Conservation (phyloP, 2,113 vertebrate genomes). For the Hypomesus transpacificus region DNA sequence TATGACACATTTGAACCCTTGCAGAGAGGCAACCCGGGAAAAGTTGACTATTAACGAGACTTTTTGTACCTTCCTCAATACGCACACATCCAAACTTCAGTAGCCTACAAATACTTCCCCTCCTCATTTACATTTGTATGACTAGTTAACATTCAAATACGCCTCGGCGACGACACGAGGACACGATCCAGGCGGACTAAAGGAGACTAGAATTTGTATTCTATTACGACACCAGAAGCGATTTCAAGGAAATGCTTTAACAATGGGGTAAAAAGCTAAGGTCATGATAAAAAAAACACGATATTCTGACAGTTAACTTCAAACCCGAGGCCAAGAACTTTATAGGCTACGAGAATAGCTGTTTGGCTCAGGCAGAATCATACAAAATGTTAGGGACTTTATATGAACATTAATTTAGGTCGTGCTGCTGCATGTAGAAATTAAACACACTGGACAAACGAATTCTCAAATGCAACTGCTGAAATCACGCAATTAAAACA, state of each 20-base stretch:
- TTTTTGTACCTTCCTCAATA: slow-evolving; percentile 71
- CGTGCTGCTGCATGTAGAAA: no score
- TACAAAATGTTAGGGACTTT: no score
- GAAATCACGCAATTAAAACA: neutral
- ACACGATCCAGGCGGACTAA: slow-evolving; percentile 67
- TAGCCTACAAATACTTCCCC: slow-evolving; percentile 62
- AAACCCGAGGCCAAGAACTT: neutral
- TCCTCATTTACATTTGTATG: slow-evolving; percentile 77
- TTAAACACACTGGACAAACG: no score
- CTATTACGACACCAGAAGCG: slow-evolving; percentile 54
- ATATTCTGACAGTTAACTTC: slow-evolving; percentile 5
- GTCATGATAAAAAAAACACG: slow-evolving; percentile 38
- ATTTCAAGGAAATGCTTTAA: slow-evolving; percentile 46
- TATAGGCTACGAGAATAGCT: no score
- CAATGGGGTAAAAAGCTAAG: slow-evolving; percentile 37
- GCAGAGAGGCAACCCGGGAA: slow-evolving; percentile 37
- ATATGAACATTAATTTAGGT: no score
- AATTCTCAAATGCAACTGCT: neutral
- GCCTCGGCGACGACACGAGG: slow-evolving; percentile 63
- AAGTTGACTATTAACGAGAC: slow-evolving; percentile 70
- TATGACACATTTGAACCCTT: slow-evolving; percentile 44
- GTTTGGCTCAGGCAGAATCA: no score
- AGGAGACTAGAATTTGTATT: slow-evolving; percentile 69
- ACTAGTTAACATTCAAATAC: slow-evolving; percentile 80
- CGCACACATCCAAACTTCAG: slow-evolving; percentile 61